These are phyloP conservation scores for Cyprinodon brontotheroides DNA, from an alignment of 2,113 vertebrate genomes.

Conservation along the genomic window DNA sequence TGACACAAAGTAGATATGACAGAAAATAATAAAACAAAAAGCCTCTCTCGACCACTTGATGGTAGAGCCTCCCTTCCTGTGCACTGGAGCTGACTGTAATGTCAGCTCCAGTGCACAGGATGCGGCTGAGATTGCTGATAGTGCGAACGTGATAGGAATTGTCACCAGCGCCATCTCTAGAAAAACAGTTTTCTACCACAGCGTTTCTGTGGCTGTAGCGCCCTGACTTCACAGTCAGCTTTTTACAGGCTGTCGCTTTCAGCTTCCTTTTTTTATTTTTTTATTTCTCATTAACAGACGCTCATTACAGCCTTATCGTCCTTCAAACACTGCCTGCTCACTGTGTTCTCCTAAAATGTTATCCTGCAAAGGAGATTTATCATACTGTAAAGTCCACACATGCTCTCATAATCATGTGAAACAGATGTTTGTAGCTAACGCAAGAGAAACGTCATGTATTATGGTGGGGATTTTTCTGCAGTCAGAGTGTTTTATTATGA, in stretches of 20 bases:
- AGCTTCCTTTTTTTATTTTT: slow-evolving; percentile 44
- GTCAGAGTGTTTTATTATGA: slow-evolving; percentile 22
- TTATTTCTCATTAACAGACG: slow-evolving; percentile 67
- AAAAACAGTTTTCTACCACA: slow-evolving; percentile 26
- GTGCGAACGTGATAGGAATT: slow-evolving; percentile 64
- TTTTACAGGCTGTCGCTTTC: slow-evolving; percentile 58
- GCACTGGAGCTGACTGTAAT: slow-evolving; percentile 56
- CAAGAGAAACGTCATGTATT: slow-evolving; percentile 41
- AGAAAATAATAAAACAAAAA: slow-evolving; percentile 35
- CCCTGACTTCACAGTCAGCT: slow-evolving; percentile 60
- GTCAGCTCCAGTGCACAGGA: too few species aligned
- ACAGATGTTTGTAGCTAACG: slow-evolving; percentile 66
- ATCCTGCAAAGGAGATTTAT: slow-evolving; percentile 63
- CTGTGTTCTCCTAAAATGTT: slow-evolving; percentile 63
- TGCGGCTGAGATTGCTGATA: slow-evolving; percentile 64
- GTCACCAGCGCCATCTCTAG: slow-evolving; percentile 54
- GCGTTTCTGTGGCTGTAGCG: slow-evolving; percentile 52
- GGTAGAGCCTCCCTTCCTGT: slow-evolving; percentile 40
- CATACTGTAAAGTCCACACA: slow-evolving; percentile 67
- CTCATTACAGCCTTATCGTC: slow-evolving; percentile 69
- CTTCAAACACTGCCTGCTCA: slow-evolving; percentile 50
- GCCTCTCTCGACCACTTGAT: slow-evolving; percentile 36
- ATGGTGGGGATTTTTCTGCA: slow-evolving; percentile 16
- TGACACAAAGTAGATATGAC: slow-evolving; percentile 41
- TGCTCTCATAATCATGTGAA: slow-evolving; percentile 59